Evolutionary conservation across 2,888 invertebrate species (phyloP), one percentile per base, ranked within the genome.

Genomic region (Leucophenga montana): DNA sequence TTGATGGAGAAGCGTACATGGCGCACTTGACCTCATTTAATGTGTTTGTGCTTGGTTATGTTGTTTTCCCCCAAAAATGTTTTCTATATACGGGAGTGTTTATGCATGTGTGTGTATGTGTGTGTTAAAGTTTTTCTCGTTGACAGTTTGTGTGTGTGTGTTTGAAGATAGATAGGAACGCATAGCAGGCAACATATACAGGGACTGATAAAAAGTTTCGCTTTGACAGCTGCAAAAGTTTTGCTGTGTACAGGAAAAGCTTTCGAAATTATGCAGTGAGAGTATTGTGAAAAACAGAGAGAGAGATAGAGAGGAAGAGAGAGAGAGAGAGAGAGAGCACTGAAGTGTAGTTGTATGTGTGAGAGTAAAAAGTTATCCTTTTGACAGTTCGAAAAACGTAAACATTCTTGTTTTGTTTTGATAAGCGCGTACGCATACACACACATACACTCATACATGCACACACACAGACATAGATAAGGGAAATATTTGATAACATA

Each of bases 371-470:
- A 54, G 77, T 68, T 77, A 75, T 69, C 78, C 70, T 73, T 76
- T 78, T 82, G 80, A 82, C 78, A 82, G 80, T 75, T 69, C 16
- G 66, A 71, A 77, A 27, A 83, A 80, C 75, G 81, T 81, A 81
- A 81, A 81, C 83, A 81, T 77, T 82, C 78, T 76, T 79, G 78
- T 79, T 79, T 79, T 81, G 81, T 80, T 80, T 75, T 79, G 79
- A 74, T 81, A 62, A 46, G 78, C 78, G 71, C 76, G 73, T 64
- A 61, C 77, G 27, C 70, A 67, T 67, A 65, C 69, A 46, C 68
- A 65, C 48, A 54, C 65, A 33, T 46, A 39, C 53, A 50, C 39
- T 20, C 50, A 16, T 44, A 56, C 53, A 56, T 27, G 68, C 46
- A 46, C 5, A 16, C 5, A 16, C 18, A 46, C 22, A 57, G 44